Conservation (phyloP, 2,888 invertebrate genomes). For the Dichetophora obliterata region DNA sequence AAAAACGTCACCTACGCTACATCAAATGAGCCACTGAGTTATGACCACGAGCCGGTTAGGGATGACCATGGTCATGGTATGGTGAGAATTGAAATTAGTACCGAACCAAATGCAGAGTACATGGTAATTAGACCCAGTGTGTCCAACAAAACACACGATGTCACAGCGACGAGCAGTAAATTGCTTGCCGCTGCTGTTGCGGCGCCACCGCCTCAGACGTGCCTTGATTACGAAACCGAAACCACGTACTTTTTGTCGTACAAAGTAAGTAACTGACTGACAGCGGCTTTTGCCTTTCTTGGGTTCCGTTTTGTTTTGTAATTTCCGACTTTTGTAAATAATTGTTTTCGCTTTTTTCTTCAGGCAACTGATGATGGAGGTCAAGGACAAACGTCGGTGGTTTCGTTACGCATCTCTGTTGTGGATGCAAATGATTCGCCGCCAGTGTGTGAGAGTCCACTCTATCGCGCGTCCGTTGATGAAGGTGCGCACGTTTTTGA, state of each 20-base stretch:
- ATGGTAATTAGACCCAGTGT: constrained; percentile 59
- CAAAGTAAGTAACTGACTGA: constrained; percentile 73
- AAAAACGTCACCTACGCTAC: constrained; percentile 18
- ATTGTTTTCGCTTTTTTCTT: constrained; percentile 43
- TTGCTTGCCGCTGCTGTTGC: constrained; percentile 43
- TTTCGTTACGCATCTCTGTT: constrained; percentile 83
- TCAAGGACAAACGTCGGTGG: constrained; percentile 81
- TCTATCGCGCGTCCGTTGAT: constrained; percentile 86
- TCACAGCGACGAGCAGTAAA: constrained; percentile 33
- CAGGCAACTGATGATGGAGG: constrained; percentile 90
- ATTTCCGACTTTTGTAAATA: constrained; percentile 20
- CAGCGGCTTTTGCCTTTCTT: constrained; percentile 33
- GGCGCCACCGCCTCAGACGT: constrained; percentile 75
- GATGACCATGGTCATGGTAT: constrained; percentile 1
- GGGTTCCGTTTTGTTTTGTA: neutral
- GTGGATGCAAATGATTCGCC: constrained; percentile 91
- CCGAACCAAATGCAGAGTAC: constrained; percentile 62
- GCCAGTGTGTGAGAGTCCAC: constrained; percentile 82
- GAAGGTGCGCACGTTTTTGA: constrained; percentile 89
- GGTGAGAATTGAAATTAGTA: constrained; percentile 55
- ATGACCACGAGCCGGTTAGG: neutral
- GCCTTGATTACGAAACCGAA: constrained; percentile 87
- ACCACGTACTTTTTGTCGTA: constrained; percentile 86
- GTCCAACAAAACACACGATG: constrained; percentile 35
- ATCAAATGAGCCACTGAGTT: constrained; percentile 1